Evolutionary conservation across 92 coral and sea anemone species (phyloP).

Genomic region (Anthopleura xanthogrammica): DNA sequence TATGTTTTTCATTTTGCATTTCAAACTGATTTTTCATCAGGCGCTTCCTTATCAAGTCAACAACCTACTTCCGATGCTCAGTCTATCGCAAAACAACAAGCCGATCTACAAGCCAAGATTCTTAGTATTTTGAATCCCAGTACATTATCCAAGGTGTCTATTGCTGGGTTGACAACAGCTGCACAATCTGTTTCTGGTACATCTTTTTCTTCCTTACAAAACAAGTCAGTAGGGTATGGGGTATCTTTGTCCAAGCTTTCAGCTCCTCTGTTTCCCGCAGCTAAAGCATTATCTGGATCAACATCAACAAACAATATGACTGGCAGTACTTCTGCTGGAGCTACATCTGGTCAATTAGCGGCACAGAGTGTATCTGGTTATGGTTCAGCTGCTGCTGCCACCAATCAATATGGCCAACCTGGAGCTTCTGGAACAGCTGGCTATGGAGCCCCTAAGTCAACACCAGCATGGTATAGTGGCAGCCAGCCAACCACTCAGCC

Average conservation of each 20-base stretch:
- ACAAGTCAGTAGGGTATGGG: slow-evolving; percentile 10
- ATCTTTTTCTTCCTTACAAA: slow-evolving; percentile 19
- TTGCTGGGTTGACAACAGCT: slow-evolving; percentile 9
- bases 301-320: slow-evolving; percentile 37
- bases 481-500: not conserved
- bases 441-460: slow-evolving; percentile 32
- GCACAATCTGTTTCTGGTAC: slow-evolving; percentile 42
- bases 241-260: slow-evolving; percentile 20
- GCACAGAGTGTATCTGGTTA: not conserved
- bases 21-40: slow-evolving; percentile 56
- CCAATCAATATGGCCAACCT: slow-evolving; percentile 17
- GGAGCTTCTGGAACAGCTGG: slow-evolving; percentile 7
- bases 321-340: slow-evolving; percentile 26
- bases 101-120: slow-evolving; percentile 98
- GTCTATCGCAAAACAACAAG: slow-evolving; percentile 98
- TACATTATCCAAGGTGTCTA: slow-evolving; percentile 39
- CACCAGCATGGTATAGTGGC: slow-evolving; percentile 9
- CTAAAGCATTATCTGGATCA: slow-evolving; percentile 37
- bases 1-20: slow-evolving; percentile 20
- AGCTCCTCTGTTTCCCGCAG: slow-evolving; percentile 58
- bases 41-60: slow-evolving; percentile 49
- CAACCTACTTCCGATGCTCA: slow-evolving; percentile 80
- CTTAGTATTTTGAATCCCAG: slow-evolving; percentile 93
- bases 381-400: slow-evolving; percentile 21
- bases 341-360: slow-evolving; percentile 13